Base-by-base conservation (phyloP, 2,888 invertebrate genomes). In the Caenorhabditis drosophilae region DNA sequence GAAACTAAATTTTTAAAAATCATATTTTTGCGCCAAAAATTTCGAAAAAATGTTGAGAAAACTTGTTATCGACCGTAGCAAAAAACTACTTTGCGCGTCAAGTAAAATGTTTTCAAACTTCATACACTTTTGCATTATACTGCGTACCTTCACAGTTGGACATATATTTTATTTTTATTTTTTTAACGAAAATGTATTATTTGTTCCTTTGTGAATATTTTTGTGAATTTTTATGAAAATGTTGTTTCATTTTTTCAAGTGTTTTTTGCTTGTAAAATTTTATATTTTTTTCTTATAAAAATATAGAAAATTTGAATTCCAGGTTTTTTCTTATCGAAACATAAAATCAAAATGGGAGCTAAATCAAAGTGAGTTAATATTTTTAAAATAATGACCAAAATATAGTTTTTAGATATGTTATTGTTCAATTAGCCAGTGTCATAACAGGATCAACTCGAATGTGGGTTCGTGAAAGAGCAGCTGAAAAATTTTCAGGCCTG, bases 291-390 rank as follows among this genome's bases (percentile, higher is more conserved):
- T n/a, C n/a, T n/a, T n/a, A n/a, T n/a, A n/a, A n/a, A n/a, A n/a
- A n/a, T n/a, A n/a, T n/a, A n/a, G n/a, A n/a, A n/a, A n/a, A n/a
- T n/a, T n/a, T n/a, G n/a, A n/a, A 20, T 40, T 18, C 7, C 42
- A 23, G 42, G 20, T 9, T 9, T 23, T 7, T 22, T 23, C 4
- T 20, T 18, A n/a, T 16, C 7, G 16, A 40, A 20, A 23, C 9
- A n/a, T n/a, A n/a, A n/a, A n/a, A n/a, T n/a, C n/a, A n/a, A n/a
- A 22, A 81, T 81, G 81, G 81, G 79, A 72, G 79, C 78, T 20
- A 81, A 81, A 55, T 81, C 81, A 36, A 81, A 79, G 81, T 80
- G 56, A 73, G 76, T 70, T 45, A 45, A 22, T 38, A 9, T 22
- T 18, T 22, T 20, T 4, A 22, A 20, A 20, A 4, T 4, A 4